phyloP scores from a whole-genome alignment of 1,140 invertebrate species.

The Drosophila baimaii region DNA sequence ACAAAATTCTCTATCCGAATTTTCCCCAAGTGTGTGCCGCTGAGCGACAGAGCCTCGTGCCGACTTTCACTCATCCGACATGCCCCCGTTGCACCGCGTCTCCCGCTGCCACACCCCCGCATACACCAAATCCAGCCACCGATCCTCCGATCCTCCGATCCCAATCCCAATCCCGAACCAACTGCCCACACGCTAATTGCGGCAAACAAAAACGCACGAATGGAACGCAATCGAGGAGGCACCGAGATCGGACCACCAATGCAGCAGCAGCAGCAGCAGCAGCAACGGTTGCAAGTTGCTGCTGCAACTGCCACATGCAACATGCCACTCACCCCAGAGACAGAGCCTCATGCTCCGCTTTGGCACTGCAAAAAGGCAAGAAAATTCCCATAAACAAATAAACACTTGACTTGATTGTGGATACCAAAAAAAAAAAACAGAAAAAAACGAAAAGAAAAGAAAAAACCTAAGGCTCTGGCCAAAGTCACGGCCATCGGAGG shows the following conservation, averaged over 20 bases:
- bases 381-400: conserved; percentile 73
- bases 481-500: neutral
- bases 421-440: conserved; percentile 5
- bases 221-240: conserved; percentile 37
- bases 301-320: conserved; percentile 43
- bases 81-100: neutral
- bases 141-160: neutral
- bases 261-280: conserved; percentile 21
- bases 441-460: neutral
- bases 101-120: conserved; percentile 31
- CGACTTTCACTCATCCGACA: conserved; percentile 44
- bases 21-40: neutral
- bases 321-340: conserved; percentile 46
- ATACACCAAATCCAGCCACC: conserved; percentile 13
- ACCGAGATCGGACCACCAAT: conserved; percentile 51
- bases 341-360: conserved; percentile 30
- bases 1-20: no score
- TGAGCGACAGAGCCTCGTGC: conserved; percentile 16
- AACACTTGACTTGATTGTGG: conserved; percentile 79
- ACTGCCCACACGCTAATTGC: conserved; percentile 63
- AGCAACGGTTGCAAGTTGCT: conserved; percentile 26
- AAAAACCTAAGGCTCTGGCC: conserved; percentile 1
- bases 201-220: conserved; percentile 60
- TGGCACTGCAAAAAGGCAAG: conserved; percentile 12
- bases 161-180: conserved; percentile 6